These are phyloP conservation scores for Drosophila insularis DNA, from an alignment of 1,140 invertebrate species.

Conservation along the genomic window DNA sequence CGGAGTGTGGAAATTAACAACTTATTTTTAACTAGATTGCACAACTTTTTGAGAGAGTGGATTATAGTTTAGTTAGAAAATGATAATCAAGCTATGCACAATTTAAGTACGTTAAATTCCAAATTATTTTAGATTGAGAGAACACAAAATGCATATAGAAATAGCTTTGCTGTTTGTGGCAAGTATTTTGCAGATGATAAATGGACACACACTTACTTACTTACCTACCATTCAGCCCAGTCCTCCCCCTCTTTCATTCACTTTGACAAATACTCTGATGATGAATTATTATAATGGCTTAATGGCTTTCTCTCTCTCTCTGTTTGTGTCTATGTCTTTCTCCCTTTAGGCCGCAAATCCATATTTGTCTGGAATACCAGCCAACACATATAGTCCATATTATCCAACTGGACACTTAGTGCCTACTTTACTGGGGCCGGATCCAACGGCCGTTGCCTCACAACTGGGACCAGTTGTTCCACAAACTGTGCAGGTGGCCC, in stretches of 20 bases:
- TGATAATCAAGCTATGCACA: too few relatives aligned
- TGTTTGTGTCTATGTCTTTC: not conserved
- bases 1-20: too few relatives aligned
- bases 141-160: not conserved
- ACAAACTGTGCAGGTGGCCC: conserved; percentile 90
- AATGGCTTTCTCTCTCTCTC: conserved; percentile 11
- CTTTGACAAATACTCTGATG: conserved; percentile 3
- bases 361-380: conserved; percentile 93
- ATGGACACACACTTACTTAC: not conserved
- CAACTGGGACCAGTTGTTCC: conserved; percentile 89
- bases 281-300: conserved; percentile 24
- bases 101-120: not conserved
- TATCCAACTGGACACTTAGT: conserved; percentile 93
- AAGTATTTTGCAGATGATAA: not conserved
- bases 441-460: conserved; percentile 90
- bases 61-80: too few relatives aligned
- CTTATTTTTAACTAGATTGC: too few relatives aligned
- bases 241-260: conserved; percentile 1
- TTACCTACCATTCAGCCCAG: not conserved
- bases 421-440: conserved; percentile 91
- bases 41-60: too few relatives aligned
- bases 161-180: not conserved
- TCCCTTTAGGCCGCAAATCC: conserved; percentile 90
- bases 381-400: conserved; percentile 93
- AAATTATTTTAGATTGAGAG: conserved; percentile 3